Percentiles rank a stretch among this genome's conserved stretches.
Conservation (phyloP, 1,140 invertebrate species). For the Drosophila setifemur region DNA sequence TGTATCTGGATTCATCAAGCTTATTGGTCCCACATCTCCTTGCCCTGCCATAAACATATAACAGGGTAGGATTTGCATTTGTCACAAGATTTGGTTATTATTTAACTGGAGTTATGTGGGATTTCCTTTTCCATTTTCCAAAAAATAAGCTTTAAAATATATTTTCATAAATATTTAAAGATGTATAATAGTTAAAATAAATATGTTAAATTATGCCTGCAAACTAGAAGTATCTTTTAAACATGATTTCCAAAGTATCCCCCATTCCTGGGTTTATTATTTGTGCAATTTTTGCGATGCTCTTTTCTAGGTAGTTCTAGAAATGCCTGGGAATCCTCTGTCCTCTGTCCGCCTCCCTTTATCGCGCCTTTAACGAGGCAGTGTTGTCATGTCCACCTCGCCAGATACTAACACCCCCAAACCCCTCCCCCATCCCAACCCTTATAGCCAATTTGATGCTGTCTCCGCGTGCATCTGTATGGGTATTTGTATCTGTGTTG, state of each 20-base stretch:
- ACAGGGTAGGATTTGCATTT: no score
- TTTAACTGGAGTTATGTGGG: no score
- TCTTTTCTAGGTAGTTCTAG: constrained; percentile 51
- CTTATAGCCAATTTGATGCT: constrained; percentile 30
- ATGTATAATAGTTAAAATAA: no score
- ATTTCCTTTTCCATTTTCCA: no score
- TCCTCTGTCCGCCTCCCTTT: background rate
- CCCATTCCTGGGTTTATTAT: background rate
- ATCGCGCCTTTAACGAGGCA: constrained; percentile 24
- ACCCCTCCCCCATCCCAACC: background rate
- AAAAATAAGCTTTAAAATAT: no score
- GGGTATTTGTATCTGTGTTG: constrained; percentile 28
- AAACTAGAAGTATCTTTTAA: no score
- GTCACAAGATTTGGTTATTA: no score
- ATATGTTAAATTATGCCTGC: no score
- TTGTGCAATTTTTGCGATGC: constrained; percentile 25
- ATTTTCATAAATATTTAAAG: no score
- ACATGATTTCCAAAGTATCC: no score
- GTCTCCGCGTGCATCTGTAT: background rate
- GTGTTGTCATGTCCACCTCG: constrained; percentile 20
- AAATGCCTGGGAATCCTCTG: constrained; percentile 39
- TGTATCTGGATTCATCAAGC: constrained; percentile 59
- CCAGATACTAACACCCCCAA: background rate
- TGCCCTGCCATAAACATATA: no score
- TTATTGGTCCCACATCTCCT: constrained; percentile 33